Conservation (phyloP, 2,113 vertebrate species). For the Pygoscelis adeliae region DNA sequence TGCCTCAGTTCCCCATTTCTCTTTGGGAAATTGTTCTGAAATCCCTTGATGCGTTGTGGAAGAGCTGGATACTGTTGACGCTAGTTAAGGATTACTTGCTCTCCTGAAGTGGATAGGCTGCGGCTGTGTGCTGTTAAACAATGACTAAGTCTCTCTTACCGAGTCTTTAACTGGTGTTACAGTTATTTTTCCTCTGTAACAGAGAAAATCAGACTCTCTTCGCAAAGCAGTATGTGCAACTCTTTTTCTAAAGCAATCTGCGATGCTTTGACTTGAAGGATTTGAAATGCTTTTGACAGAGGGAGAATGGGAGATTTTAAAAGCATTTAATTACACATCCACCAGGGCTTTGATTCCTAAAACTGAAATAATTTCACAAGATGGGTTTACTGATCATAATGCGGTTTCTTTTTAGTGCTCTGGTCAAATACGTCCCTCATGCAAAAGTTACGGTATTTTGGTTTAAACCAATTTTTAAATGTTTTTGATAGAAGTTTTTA, state of each 20-base stretch:
- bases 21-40: not conserved
- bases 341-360: not conserved
- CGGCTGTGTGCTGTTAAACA: not conserved
- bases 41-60: not conserved
- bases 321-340: not conserved
- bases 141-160: not conserved
- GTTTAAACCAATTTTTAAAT: not conserved
- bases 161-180: not conserved
- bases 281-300: not conserved
- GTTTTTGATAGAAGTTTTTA: not conserved
- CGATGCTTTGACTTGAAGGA: not conserved
- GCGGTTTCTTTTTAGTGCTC: not conserved
- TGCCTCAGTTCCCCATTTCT: not conserved
- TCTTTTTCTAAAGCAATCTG: not conserved
- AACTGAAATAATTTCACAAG: not conserved
- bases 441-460: not conserved
- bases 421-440: not conserved
- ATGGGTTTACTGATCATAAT: not conserved
- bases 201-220: not conserved
- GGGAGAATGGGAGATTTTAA: not conserved
- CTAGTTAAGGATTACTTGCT: not conserved
- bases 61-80: not conserved
- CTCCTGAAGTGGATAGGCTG: not conserved
- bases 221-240: not conserved
- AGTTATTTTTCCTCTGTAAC: not conserved